A percentile compares a stretch with the other conserved stretches of the same genome.
These are phyloP conservation scores for Bombus waltoni DNA, from an alignment of 1,140 invertebrate species.

Conservation along the genomic window DNA sequence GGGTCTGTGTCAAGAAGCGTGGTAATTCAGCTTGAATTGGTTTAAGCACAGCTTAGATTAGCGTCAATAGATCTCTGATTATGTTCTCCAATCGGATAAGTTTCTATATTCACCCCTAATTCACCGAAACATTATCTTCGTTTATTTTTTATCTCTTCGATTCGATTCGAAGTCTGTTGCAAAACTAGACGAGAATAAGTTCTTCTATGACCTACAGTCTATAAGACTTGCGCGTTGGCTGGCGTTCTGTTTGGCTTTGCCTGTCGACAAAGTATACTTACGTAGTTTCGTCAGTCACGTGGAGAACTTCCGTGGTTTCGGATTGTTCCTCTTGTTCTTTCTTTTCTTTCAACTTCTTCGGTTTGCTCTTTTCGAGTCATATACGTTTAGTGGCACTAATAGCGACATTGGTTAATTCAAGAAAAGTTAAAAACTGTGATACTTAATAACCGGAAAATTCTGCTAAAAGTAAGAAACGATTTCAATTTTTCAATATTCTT, in stretches of 20 bases:
- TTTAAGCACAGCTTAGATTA: no score
- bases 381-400: background rate
- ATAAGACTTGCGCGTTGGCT: constrained; percentile 25
- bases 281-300: constrained; percentile 22
- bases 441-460: background rate
- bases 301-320: constrained; percentile 25
- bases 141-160: no score
- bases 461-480: background rate
- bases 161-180: no score
- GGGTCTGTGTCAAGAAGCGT: no score
- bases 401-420: background rate
- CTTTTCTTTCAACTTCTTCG: background rate
- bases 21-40: no score
- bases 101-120: no score
- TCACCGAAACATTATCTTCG: no score
- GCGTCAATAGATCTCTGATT: no score
- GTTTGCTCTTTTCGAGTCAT: background rate
- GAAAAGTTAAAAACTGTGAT: background rate
- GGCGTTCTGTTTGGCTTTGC: background rate
- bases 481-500: background rate
- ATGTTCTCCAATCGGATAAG: no score
- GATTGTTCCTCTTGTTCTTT: background rate
- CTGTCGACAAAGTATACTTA: background rate
- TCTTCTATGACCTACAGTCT: no score
- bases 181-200: no score